A percentile compares a stretch with the other conserved stretches of the same genome.
Conservation (phyloP, 2,113 vertebrate genomes). For the Aphelocoma coerulescens region DNA sequence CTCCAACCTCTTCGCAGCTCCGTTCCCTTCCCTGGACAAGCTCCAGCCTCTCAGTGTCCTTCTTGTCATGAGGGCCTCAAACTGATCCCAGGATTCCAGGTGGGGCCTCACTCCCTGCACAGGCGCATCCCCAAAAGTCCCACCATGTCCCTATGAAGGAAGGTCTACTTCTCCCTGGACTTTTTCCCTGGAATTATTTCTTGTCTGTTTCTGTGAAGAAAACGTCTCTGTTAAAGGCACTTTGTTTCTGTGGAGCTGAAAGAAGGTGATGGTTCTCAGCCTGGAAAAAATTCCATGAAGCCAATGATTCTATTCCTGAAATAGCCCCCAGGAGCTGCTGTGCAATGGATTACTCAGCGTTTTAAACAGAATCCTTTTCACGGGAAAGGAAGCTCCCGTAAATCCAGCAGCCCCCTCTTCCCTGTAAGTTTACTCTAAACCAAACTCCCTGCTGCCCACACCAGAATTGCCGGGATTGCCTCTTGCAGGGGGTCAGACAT, state of each 20-base stretch:
- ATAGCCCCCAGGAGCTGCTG: not conserved
- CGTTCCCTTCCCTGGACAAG: rapidly evolving
- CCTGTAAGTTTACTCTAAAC: not conserved
- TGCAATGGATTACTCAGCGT: not conserved
- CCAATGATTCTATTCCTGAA: not conserved
- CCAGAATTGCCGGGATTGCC: not conserved
- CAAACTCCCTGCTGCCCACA: not conserved
- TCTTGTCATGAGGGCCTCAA: not conserved
- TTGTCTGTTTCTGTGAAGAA: not conserved
- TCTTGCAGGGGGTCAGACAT: not conserved
- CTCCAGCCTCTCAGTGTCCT: not conserved
- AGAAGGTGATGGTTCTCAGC: not conserved
- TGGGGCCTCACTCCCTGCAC: not conserved
- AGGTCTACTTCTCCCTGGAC: not conserved
- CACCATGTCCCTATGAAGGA: not conserved
- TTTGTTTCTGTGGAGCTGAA: not conserved
- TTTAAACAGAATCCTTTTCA: conserved; percentile 11
- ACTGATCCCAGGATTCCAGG: not conserved
- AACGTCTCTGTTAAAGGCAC: not conserved
- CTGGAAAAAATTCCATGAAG: not conserved
- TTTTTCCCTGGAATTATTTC: not conserved
- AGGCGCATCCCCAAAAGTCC: not conserved
- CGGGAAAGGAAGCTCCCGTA: not conserved
- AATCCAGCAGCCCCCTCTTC: not conserved
- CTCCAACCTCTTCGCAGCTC: not conserved